Evolutionary conservation across 2,888 invertebrate genomes (phyloP).

Genomic region (Xestia c-nigrum): DNA sequence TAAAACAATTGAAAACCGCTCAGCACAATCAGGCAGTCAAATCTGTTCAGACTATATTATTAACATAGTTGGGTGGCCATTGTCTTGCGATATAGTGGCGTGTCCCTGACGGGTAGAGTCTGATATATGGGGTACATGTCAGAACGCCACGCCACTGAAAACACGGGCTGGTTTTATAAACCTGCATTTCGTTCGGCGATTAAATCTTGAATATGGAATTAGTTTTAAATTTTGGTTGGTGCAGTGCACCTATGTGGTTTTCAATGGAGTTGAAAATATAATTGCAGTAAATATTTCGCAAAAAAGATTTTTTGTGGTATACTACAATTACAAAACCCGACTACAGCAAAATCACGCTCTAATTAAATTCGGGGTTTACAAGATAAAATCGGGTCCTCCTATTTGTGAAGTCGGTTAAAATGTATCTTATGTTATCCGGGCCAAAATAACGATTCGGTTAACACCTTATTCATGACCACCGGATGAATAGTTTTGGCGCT

Average conservation of each 20-base stretch:
- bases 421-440: too few species aligned
- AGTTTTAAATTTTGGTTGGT: slow-evolving; percentile 21
- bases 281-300: neutral
- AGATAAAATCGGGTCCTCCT: too few species aligned
- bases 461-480: too few species aligned
- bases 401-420: too few species aligned
- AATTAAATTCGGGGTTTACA: too few species aligned
- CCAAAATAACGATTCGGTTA: too few species aligned
- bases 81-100: slow-evolving; percentile 48
- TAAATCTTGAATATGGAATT: slow-evolving; percentile 46
- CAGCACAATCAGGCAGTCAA: slow-evolving; percentile 41
- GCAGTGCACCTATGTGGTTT: slow-evolving; percentile 13
- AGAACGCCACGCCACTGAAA: slow-evolving; percentile 37
- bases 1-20: slow-evolving; percentile 33
- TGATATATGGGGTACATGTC: slow-evolving; percentile 44
- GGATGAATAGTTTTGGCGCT: too few species aligned
- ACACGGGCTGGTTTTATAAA: slow-evolving; percentile 18
- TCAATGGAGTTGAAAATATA: neutral
- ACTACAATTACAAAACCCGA: too few species aligned
- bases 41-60: slow-evolving; percentile 50
- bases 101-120: slow-evolving; percentile 45
- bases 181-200: slow-evolving; percentile 49
- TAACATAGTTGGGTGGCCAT: slow-evolving; percentile 40
- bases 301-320: too few species aligned
- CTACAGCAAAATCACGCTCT: too few species aligned